Evolutionary conservation across 1,140 invertebrate genomes (phyloP), one percentile per base, ranked within the genome.

Genomic region (Zaprionus vittiger): DNA sequence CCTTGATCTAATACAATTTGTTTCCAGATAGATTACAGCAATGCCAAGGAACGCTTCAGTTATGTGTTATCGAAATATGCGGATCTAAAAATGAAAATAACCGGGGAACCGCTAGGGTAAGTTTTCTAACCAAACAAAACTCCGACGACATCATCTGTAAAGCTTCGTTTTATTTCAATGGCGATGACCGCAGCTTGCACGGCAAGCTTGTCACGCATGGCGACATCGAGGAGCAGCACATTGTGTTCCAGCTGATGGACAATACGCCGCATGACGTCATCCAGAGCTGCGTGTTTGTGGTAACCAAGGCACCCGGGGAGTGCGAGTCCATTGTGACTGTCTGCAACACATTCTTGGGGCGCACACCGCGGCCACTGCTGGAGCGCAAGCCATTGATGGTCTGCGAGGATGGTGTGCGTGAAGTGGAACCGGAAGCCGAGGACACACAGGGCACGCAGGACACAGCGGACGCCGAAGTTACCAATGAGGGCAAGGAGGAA

Each of bases 201-300:
- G 91, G 91, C 14, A 91, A 91, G 61, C 59, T 83, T 12, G 75
- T 92, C 47, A 80, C 72, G 55, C 72, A 77, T 64, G 84, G 79
- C 26, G 63, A 77, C 57, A 55, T 63, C 26, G 71, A 76, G 71
- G 91, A 92, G 64, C 71, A 82, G 62, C 85, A 92, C 41, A 75
- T 92, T 66, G 84, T 79, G 61, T 92, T 92, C 65, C 84, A 90
- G 60, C 91, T 90, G 49, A 83, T 91, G 74, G 91, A 92, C 72
- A 82, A 92, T 56, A 91, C 91, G 5, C 56, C 69, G 15, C 69
- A 86, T 65, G 91, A 92, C 55, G 79, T 92, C 60, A 91, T 91
- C 26, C 91, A 92, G 76, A 86, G 74, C 64, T 92, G 91, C 75
- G 85, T 82, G 20, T 91, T 92, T 78, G 79, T 91, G 76, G 60